These are phyloP conservation scores for Phataginus tricuspis DNA, from an alignment of 2,797 vertebrate species.

Conservation along the genomic window DNA sequence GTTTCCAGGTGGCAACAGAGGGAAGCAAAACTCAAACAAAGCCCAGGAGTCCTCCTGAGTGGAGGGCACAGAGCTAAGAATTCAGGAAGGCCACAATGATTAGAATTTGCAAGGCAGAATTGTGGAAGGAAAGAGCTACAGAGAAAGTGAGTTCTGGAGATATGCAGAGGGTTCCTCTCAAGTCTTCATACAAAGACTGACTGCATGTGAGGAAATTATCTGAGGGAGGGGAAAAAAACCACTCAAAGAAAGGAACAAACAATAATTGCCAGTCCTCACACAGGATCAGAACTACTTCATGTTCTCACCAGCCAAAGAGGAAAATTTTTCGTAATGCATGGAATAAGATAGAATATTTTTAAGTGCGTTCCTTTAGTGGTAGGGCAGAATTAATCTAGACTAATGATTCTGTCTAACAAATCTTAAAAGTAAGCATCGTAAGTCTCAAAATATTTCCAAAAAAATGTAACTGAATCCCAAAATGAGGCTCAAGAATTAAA, in stretches of 20 bases:
- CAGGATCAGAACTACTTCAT: neutral
- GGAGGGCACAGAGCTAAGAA: neutral
- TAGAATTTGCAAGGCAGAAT: neutral
- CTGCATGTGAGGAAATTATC: neutral
- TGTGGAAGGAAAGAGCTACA: neutral
- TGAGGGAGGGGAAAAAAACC: neutral
- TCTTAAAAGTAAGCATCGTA: neutral
- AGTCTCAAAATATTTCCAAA: neutral
- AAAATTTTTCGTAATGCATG: neutral
- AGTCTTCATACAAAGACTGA: neutral
- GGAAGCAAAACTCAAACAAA: neutral
- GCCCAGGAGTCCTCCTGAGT: neutral
- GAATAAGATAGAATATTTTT: neutral
- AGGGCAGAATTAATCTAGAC: neutral
- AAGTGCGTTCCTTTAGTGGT: neutral
- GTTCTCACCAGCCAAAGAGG: neutral
- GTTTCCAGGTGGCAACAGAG: neutral
- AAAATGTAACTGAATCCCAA: neutral
- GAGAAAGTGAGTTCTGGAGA: neutral
- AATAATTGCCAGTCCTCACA: neutral
- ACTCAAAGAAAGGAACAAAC: neutral
- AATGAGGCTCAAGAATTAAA: neutral
- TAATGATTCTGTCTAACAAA: neutral
- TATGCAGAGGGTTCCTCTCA: neutral
- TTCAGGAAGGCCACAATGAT: neutral